phyloP scores from a whole-genome alignment of 2,797 vertebrate species.

The Notolepis coatsorum region DNA sequence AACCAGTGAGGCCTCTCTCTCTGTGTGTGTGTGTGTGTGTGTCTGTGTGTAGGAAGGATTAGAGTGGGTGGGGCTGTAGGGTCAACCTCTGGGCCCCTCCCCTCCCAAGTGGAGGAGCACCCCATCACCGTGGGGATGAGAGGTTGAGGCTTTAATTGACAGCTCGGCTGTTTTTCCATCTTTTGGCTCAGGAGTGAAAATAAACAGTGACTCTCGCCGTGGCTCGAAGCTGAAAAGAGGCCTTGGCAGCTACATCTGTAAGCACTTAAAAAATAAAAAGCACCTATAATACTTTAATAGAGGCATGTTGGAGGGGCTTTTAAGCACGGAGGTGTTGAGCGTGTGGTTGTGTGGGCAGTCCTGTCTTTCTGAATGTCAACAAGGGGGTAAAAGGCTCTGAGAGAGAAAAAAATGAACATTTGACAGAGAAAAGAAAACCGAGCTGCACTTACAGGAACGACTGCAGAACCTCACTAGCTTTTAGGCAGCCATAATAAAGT shows the following conservation, averaged over 20 bases:
- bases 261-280: slow-evolving; percentile 87
- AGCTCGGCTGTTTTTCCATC: slow-evolving; percentile 69
- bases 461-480: slow-evolving; percentile 34
- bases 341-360: slow-evolving; percentile 53
- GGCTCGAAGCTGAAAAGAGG: slow-evolving; percentile 57
- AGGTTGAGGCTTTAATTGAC: slow-evolving; percentile 59
- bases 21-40: slow-evolving; percentile 13
- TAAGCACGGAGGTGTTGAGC: slow-evolving; percentile 65
- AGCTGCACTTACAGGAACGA: slow-evolving; percentile 43
- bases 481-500: not conserved
- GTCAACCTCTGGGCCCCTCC: slow-evolving; percentile 19
- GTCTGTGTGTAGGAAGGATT: slow-evolving; percentile 60
- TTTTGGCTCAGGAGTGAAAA: slow-evolving; percentile 60
- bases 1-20: slow-evolving; percentile 27
- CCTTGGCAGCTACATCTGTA: slow-evolving; percentile 84
- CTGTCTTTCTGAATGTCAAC: slow-evolving; percentile 62
- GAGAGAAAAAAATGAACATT: slow-evolving; percentile 51
- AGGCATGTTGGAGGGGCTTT: slow-evolving; percentile 77
- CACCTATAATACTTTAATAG: slow-evolving; percentile 83
- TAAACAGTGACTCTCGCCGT: slow-evolving; percentile 72
- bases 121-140: slow-evolving; percentile 47
- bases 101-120: slow-evolving; percentile 27
- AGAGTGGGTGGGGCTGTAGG: slow-evolving; percentile 38
- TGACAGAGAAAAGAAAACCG: slow-evolving; percentile 22
- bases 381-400: slow-evolving; percentile 48